Percentiles rank a stretch among this genome's conserved stretches.
Evolutionary conservation across 2,888 invertebrate genomes (phyloP).

Genomic region (Sialis lutaria): DNA sequence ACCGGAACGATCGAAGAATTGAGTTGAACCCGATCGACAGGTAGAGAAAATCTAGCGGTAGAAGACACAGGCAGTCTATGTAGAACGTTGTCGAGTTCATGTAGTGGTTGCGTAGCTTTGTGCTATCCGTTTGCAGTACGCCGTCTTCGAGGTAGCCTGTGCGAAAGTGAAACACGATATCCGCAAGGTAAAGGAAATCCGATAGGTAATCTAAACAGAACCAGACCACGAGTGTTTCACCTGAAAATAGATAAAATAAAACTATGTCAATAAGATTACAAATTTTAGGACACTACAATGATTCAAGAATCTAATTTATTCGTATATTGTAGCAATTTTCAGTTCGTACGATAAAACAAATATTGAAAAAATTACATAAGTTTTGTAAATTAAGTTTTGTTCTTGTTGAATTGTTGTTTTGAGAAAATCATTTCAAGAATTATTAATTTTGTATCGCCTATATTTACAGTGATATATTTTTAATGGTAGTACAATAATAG

Average conservation of each 20-base stretch:
- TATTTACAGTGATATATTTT: too few species aligned
- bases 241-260: constrained; percentile 26
- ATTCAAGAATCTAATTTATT: too few species aligned
- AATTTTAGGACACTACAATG: too few species aligned
- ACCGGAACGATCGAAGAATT: constrained; percentile 83
- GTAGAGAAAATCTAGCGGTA: constrained; percentile 95
- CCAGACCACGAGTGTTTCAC: constrained; percentile 81
- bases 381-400: too few species aligned
- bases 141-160: constrained; percentile 97
- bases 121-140: constrained; percentile 88
- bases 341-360: too few species aligned
- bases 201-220: constrained; percentile 94
- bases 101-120: constrained; percentile 87
- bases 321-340: too few species aligned
- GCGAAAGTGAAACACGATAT: constrained; percentile 93
- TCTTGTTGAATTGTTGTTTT: too few species aligned
- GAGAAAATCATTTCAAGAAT: too few species aligned
- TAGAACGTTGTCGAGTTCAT: constrained; percentile 93
- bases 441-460: too few species aligned
- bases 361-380: too few species aligned
- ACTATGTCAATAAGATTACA: too few species aligned
- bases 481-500: too few species aligned
- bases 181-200: constrained; percentile 88
- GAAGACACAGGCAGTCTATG: constrained; percentile 93
- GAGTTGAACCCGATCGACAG: constrained; percentile 95